Percentiles rank a stretch among this genome's conserved stretches.
These are phyloP conservation scores for Rhinatrema bivittatum DNA, from an alignment of 2,797 vertebrate species.

Conservation along the genomic window DNA sequence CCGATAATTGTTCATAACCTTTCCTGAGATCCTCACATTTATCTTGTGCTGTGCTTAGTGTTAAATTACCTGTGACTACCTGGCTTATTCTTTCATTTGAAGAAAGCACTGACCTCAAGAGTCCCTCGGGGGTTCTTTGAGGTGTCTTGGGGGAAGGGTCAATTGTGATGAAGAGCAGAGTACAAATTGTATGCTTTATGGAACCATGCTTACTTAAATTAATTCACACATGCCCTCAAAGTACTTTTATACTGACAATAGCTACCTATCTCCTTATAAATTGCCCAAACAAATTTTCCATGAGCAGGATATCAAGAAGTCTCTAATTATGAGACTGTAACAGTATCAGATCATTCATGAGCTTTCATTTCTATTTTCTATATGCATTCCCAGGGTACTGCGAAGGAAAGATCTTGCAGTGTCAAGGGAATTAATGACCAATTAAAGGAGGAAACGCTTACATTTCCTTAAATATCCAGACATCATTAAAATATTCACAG, in stretches of 20 bases:
- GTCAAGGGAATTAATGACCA: not conserved
- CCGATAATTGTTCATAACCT: too few species aligned
- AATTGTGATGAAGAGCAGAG: too few species aligned
- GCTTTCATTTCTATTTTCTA: constrained; percentile 17
- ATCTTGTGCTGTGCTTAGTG: too few species aligned
- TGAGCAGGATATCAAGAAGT: constrained; percentile 18
- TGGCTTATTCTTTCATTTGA: too few species aligned
- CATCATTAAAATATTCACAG: too few species aligned
- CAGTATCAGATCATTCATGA: constrained; percentile 15
- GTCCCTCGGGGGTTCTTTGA: too few species aligned
- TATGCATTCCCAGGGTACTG: constrained; percentile 17
- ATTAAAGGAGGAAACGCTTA: not conserved
- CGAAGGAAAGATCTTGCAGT: not conserved
- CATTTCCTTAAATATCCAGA: constrained; percentile 9
- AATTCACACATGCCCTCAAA: constrained; percentile 1
- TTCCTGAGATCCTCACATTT: too few species aligned
- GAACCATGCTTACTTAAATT: too few species aligned
- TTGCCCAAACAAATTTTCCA: constrained; percentile 14
- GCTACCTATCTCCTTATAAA: constrained; percentile 17
- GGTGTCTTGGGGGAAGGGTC: too few species aligned
- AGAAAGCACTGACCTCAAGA: too few species aligned
- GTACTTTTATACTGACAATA: constrained; percentile 8
- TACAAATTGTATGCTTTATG: too few species aligned
- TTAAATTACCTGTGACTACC: too few species aligned
- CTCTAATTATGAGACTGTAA: constrained; percentile 13